Evolutionary conservation across 1,140 invertebrate species (phyloP), one percentile per base, ranked within the genome.

Genomic region (Drosophila fuyamai): DNA sequence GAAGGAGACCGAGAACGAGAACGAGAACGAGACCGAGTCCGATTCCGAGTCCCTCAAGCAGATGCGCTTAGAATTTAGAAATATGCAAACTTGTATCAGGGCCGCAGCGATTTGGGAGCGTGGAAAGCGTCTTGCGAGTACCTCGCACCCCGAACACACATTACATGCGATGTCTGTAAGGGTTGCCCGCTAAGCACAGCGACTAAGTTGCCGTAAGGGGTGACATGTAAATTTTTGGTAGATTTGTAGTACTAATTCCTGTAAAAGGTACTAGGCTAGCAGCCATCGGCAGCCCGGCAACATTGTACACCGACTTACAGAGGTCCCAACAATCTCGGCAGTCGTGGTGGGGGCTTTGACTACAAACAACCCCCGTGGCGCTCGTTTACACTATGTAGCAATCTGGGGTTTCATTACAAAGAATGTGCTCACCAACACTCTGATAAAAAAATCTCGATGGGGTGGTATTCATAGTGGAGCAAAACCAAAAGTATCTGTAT

Each of bases 241-340:
- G 76, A 63, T 74, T 83, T 91, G 84, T 91, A 75, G 84, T 76
- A 86, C 81, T 61, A 91, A 91, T 76, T 84, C 81, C 89, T 91
- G 89, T 91, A 91, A 91, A 91, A 91, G 81, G 61, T 91, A 91
- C 61, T 83, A 91, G 89, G 89, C 90, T 59, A 43, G n/a, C 89
- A 91, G 89, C 61, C 14, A 27, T 40, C 1, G 44, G 8, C 13
- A 61, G 77, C 12, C 32, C 13, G 12, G 74, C 74, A 81, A 81
- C 77, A 85, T 66, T 78, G 76, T 89, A 44, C 14, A 29, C 40
- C n/a, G 8, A 40, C 41, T 70, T 62, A 70, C 75, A 78, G 53
- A 53, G 47, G 14, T 23, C 32, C n/a, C 3, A 9, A 32, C 38
- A 27, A 47, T 55, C 14, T 23, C 63, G 18, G 60, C 14, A 16